A percentile compares a stretch with the other conserved stretches of the same genome.
Conservation (phyloP, 2,797 vertebrate genomes). For the Lithobates sylvaticus region DNA sequence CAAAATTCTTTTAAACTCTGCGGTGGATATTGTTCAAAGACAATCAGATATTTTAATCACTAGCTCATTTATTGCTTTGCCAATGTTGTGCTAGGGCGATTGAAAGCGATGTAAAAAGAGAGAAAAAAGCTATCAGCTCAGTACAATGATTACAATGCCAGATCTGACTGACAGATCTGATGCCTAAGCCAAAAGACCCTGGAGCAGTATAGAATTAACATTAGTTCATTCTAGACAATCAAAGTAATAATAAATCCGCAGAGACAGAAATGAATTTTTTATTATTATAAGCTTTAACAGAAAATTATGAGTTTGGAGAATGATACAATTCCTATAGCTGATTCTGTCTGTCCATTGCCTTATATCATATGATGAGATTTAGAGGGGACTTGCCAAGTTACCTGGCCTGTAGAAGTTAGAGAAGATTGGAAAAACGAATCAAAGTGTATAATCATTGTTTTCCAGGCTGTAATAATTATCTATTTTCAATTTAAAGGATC, state of each 20-base stretch:
- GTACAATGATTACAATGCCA: conserved; percentile 24
- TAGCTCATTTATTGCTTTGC: not conserved
- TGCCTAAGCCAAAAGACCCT: conserved; percentile 11
- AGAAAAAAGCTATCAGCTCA: not conserved
- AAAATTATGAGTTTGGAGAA: conserved; percentile 10
- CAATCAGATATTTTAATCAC: not conserved
- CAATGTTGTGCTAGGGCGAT: not conserved
- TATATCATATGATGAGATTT: no score
- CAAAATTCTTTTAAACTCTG: not conserved
- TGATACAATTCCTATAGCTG: conserved; percentile 5
- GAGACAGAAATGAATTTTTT: conserved; percentile 9
- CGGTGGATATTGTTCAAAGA: not conserved
- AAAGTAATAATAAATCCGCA: conserved; percentile 11
- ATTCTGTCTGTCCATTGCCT: no score
- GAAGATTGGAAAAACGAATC: no score
- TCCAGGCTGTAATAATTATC: no score
- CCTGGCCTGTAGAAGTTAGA: no score
- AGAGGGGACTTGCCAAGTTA: no score
- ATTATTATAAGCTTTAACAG: conserved; percentile 23
- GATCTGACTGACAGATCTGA: conserved; percentile 27
- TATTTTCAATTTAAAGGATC: no score
- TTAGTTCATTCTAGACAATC: conserved; percentile 13
- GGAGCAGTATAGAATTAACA: conserved; percentile 11
- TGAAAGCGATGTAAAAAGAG: not conserved
- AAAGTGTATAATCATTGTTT: no score